Evolutionary conservation across 2,797 vertebrate genomes (phyloP).

Genomic region (Dromococcyx pavoninus): DNA sequence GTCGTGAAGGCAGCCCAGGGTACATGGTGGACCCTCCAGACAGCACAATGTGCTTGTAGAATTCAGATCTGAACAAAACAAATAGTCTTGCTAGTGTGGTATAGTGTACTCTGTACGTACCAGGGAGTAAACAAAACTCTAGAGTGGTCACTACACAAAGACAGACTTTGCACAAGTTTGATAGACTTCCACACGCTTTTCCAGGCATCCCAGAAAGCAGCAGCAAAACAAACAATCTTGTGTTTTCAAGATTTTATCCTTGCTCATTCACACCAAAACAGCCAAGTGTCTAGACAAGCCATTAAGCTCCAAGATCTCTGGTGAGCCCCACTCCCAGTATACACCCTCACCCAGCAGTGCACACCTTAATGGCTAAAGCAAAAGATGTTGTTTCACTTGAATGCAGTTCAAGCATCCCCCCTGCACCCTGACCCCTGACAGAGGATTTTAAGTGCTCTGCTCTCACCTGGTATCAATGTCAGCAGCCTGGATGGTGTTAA

Average conservation of each 20-base stretch:
- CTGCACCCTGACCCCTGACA: not conserved
- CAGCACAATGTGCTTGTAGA: constrained; percentile 98
- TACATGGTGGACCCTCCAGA: constrained; percentile 99
- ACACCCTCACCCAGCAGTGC: not conserved
- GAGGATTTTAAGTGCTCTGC: not conserved
- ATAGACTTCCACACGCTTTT: not conserved
- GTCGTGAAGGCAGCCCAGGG: constrained; percentile 92
- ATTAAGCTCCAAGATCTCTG: not conserved
- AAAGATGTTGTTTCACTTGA: not conserved
- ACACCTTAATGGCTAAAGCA: not conserved
- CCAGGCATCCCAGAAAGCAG: not conserved
- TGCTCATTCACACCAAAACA: not conserved
- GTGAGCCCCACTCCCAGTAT: not conserved
- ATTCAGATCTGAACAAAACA: constrained; percentile 84
- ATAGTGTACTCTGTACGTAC: accelerated
- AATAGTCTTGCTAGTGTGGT: not conserved
- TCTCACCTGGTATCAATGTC: constrained; percentile 96
- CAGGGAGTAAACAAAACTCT: not conserved
- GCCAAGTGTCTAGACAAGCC: not conserved
- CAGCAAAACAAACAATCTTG: not conserved
- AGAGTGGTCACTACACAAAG: not conserved
- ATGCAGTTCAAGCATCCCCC: accelerated
- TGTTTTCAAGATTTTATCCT: not conserved
- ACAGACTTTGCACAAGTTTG: not conserved
- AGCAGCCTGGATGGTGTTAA: constrained; percentile 99